Percentiles rank a stretch among this genome's conserved stretches.
Evolutionary conservation across 2,888 invertebrate species (phyloP).

Genomic region (Sinodicranocentrus sp.): DNA sequence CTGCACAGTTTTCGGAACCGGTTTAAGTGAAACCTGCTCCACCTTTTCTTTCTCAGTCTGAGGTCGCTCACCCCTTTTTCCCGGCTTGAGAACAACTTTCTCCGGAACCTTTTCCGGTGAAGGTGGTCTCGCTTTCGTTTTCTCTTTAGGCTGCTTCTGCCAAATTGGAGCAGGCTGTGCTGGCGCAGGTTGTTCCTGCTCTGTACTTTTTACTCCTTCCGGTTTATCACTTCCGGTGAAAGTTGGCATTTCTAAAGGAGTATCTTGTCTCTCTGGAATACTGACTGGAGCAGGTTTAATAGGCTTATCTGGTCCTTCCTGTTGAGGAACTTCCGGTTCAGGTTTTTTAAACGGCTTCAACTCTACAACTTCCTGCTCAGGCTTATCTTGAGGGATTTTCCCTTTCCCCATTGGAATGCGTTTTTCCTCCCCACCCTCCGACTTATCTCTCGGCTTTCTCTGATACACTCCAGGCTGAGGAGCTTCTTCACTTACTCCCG

Average conservation of each 20-base stretch:
- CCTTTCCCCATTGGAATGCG: slow-evolving; percentile 48
- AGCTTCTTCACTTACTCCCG: no score
- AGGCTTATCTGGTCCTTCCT: neutral
- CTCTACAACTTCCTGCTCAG: slow-evolving; percentile 48
- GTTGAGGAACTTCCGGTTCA: neutral
- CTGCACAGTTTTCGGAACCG: slow-evolving; percentile 5
- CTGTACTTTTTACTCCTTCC: no score
- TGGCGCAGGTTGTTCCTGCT: no score
- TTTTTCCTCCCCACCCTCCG: slow-evolving; percentile 14
- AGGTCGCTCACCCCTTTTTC: slow-evolving; percentile 24
- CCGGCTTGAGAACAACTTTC: slow-evolving; percentile 29
- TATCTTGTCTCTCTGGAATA: neutral
- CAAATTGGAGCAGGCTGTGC: neutral
- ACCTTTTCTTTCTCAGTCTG: neutral
- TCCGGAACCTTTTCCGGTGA: neutral
- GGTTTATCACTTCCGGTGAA: neutral
- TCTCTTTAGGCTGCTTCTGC: neutral
- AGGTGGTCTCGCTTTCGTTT: neutral
- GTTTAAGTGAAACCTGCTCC: slow-evolving; percentile 33
- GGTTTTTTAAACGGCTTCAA: slow-evolving; percentile 77
- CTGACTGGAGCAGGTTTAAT: neutral
- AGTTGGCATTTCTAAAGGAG: neutral
- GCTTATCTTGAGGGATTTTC: slow-evolving; percentile 30
- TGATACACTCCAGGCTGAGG: neutral
- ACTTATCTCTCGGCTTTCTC: slow-evolving; percentile 4